Percentiles rank a stretch among this genome's conserved stretches.
phyloP scores from a whole-genome alignment of 2,113 vertebrate genomes.

The Ceratotherium simum region DNA sequence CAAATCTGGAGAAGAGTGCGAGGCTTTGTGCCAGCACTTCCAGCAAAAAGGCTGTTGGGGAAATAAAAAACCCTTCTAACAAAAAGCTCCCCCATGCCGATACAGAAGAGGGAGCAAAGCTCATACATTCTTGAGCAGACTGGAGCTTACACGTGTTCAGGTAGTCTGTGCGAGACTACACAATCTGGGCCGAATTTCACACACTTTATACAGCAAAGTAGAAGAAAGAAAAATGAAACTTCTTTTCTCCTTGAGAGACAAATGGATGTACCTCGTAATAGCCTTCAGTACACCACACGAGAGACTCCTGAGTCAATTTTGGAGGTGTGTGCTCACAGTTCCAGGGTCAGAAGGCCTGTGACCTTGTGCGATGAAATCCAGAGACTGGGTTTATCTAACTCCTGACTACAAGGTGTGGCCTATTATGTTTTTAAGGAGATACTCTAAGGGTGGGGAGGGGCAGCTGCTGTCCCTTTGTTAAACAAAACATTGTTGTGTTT shows the following conservation, averaged over 20 bases:
- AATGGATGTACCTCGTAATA: not conserved
- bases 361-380: not conserved
- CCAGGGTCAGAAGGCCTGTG: not conserved
- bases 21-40: not conserved
- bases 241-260: not conserved
- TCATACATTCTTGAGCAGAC: not conserved
- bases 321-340: not conserved
- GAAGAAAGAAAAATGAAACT: not conserved
- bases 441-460: not conserved
- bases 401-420: not conserved
- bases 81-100: not conserved
- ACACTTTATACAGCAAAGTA: not conserved
- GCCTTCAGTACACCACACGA: not conserved
- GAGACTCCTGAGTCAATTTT: not conserved
- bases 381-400: not conserved
- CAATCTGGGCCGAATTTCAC: not conserved
- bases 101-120: not conserved
- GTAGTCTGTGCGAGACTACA: not conserved
- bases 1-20: not conserved
- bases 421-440: not conserved
- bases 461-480: not conserved
- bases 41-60: not conserved
- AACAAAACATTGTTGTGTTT: not conserved
- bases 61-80: constrained; percentile 20
- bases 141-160: not conserved